Evolutionary conservation across 2,797 vertebrate genomes (phyloP).

Genomic region (Platalea minor): DNA sequence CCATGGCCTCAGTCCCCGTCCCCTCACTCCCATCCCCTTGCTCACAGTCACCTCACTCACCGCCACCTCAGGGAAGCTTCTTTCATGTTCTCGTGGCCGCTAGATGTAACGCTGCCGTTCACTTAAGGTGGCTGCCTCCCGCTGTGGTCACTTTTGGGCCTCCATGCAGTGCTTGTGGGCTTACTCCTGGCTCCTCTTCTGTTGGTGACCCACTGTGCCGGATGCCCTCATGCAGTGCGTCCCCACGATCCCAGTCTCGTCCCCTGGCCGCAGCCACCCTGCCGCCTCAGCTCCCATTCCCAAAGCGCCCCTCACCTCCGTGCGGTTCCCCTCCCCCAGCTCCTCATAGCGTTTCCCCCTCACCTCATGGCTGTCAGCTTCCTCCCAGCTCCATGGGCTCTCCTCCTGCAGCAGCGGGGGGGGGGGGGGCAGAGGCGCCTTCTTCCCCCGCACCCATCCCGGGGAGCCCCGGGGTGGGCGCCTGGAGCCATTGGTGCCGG

Average conservation of each 20-base stretch:
- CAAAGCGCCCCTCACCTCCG: neutral
- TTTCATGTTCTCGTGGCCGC: neutral
- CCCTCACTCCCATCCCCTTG: neutral
- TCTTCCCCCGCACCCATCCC: fast-evolving
- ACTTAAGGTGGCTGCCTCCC: fast-evolving
- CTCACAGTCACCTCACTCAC: neutral
- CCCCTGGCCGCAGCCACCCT: fast-evolving
- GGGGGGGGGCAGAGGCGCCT: neutral
- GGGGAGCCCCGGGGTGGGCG: fast-evolving
- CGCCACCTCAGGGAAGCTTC: neutral
- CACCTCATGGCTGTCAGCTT: neutral
- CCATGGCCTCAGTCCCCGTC: fast-evolving
- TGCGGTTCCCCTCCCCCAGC: neutral
- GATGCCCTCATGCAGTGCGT: neutral
- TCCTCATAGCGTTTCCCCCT: neutral
- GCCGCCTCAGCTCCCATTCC: neutral
- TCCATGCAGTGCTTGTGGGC: fast-evolving
- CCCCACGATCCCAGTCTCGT: fast-evolving
- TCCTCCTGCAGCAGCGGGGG: neutral
- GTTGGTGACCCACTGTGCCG: neutral
- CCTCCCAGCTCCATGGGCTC: fast-evolving
- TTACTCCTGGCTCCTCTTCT: neutral
- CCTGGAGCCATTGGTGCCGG: neutral
- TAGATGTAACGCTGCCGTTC: neutral
- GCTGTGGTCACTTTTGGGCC: neutral